Evolutionary conservation across 2,113 vertebrate species (phyloP).

Genomic region (Oophaga pumilio): DNA sequence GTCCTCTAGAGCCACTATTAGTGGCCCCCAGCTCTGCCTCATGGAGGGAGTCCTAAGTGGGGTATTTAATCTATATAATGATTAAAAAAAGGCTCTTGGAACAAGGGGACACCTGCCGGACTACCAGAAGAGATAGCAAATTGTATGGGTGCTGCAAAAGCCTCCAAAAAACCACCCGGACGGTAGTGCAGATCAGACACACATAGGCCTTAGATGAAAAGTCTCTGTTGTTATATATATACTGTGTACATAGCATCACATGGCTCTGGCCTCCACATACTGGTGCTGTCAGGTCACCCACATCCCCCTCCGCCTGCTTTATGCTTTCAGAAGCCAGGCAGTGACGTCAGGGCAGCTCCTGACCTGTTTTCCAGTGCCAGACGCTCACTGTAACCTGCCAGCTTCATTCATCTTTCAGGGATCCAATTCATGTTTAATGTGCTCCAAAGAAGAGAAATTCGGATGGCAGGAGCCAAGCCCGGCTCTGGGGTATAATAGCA

Average conservation of each 20-base stretch:
- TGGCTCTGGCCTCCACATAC: conserved; percentile 12
- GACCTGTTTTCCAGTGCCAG: conserved; percentile 51
- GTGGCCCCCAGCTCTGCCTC: too few relatives aligned
- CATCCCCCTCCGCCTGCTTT: conserved; percentile 37
- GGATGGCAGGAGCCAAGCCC: background rate
- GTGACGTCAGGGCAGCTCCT: conserved; percentile 48
- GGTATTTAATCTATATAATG: too few relatives aligned
- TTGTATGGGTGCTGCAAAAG: too few relatives aligned
- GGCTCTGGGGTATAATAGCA: background rate
- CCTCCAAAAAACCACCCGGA: too few relatives aligned
- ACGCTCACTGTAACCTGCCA: conserved; percentile 42
- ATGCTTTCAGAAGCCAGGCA: conserved; percentile 30
- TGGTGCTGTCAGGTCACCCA: conserved; percentile 26
- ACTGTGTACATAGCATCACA: background rate
- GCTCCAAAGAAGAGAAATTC: background rate
- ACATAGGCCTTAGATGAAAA: background rate
- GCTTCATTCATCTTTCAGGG: conserved; percentile 55
- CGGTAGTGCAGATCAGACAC: too few relatives aligned
- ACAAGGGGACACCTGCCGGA: too few relatives aligned
- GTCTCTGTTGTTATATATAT: background rate
- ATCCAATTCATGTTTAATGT: conserved; percentile 41
- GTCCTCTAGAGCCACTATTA: too few relatives aligned
- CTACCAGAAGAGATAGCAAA: too few relatives aligned
- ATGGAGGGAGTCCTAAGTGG: too few relatives aligned
- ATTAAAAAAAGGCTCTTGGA: too few relatives aligned